These are phyloP conservation scores for Eutrigla gurnardus DNA, from an alignment of 2,797 vertebrate species.

Conservation along the genomic window DNA sequence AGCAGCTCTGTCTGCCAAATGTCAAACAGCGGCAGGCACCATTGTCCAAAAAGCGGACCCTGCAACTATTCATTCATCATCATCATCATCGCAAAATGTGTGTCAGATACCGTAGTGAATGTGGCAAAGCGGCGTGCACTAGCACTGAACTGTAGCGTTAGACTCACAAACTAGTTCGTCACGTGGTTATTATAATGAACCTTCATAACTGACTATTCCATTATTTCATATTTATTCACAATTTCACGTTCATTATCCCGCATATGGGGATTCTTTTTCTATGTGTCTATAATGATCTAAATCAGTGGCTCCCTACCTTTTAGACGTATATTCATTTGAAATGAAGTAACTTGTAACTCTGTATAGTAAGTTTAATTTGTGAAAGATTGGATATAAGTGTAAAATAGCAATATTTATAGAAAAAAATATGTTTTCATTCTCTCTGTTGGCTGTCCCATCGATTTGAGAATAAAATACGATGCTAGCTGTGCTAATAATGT, in stretches of 20 bases:
- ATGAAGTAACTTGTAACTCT: not conserved
- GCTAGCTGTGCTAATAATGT: not conserved
- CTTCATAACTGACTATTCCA: not conserved
- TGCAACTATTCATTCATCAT: conserved; percentile 60
- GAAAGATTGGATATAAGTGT: not conserved
- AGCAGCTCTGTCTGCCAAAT: conserved; percentile 78
- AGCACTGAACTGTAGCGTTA: not conserved
- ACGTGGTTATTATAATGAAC: not conserved
- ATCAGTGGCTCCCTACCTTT: not conserved
- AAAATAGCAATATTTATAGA: not conserved
- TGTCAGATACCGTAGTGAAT: conserved; percentile 37
- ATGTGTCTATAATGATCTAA: not conserved
- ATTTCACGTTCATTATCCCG: not conserved
- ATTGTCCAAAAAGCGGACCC: conserved; percentile 60
- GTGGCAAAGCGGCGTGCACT: conserved; percentile 1
- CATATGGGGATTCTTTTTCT: not conserved
- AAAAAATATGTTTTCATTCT: not conserved
- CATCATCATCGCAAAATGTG: conserved; percentile 29
- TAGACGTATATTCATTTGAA: not conserved
- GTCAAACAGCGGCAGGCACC: conserved; percentile 73
- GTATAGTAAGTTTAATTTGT: not conserved
- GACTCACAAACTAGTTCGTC: conserved; percentile 1
- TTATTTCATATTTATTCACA: not conserved
- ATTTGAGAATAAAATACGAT: not conserved
- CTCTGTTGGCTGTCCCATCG: not conserved